Evolutionary conservation across 1,140 invertebrate genomes (phyloP).

Genomic region (Cylas formicarius): DNA sequence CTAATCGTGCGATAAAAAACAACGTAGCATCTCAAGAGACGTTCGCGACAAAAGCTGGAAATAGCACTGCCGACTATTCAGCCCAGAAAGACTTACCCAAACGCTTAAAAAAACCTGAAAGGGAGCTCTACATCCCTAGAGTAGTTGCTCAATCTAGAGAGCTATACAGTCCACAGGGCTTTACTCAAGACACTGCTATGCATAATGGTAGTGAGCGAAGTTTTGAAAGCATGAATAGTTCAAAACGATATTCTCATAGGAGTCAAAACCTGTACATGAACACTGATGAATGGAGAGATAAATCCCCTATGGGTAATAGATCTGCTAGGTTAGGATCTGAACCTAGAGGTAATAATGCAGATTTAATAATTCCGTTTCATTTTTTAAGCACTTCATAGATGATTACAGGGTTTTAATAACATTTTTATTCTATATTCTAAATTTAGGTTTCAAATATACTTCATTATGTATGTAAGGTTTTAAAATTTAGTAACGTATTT

Average conservation of each 20-base stretch:
- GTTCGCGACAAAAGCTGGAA: constrained; percentile 22
- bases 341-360: constrained; percentile 37
- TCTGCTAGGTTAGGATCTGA: constrained; percentile 46
- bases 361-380: neutral
- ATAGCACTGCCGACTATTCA: constrained; percentile 12
- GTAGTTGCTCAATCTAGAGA: constrained; percentile 47
- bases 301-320: constrained; percentile 28
- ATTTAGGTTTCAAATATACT: neutral
- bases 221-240: too few relatives aligned
- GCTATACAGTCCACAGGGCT: constrained; percentile 38
- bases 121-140: constrained; percentile 49
- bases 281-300: constrained; percentile 39
- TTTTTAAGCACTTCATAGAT: neutral
- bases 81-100: constrained; percentile 35
- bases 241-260: constrained; percentile 34
- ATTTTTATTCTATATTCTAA: neutral
- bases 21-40: constrained; percentile 7
- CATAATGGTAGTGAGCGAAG: neutral
- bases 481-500: neutral
- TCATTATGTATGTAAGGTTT: neutral
- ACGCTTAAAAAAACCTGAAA: constrained; percentile 50
- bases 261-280: constrained; percentile 40
- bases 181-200: neutral
- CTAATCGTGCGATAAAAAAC: constrained; percentile 16
- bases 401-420: neutral